phyloP scores from a whole-genome alignment of 2,888 invertebrate genomes.

The Lottia scabra region DNA sequence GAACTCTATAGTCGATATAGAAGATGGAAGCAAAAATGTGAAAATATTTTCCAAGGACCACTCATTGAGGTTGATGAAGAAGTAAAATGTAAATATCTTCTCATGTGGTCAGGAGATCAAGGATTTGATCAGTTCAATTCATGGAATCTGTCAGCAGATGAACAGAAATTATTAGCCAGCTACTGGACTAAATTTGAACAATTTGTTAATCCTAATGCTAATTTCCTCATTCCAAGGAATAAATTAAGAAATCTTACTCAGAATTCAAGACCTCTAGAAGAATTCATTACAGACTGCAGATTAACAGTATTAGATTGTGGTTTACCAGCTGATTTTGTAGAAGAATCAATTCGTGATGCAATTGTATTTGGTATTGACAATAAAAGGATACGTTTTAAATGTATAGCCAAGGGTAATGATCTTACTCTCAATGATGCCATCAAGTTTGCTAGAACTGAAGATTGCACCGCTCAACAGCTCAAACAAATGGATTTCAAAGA shows the following conservation, averaged over 20 bases:
- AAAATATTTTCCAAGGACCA: not conserved
- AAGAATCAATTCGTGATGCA: not conserved
- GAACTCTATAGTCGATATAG: not conserved
- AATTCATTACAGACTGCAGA: too few relatives aligned
- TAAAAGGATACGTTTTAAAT: not conserved
- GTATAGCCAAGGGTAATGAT: not conserved
- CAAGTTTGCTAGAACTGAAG: not conserved
- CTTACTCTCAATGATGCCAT: not conserved
- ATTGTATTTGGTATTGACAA: not conserved
- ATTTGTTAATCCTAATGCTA: too few relatives aligned
- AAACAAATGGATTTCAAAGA: not conserved
- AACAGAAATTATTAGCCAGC: too few relatives aligned
- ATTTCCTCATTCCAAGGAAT: too few relatives aligned
- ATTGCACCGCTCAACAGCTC: not conserved
- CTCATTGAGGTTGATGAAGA: not conserved
- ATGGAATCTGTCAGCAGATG: too few relatives aligned
- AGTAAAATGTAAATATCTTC: slow-evolving; percentile 4
- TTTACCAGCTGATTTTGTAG: too few relatives aligned
- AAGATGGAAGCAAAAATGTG: not conserved
- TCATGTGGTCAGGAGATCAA: not conserved
- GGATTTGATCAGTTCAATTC: not conserved
- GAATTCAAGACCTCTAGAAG: too few relatives aligned
- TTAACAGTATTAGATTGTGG: too few relatives aligned
- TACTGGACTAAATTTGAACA: too few relatives aligned
- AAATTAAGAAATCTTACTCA: too few relatives aligned